Evolutionary conservation across 1,140 invertebrate genomes (phyloP), one percentile per base, ranked within the genome.

Genomic region (Argopecten irradians): DNA sequence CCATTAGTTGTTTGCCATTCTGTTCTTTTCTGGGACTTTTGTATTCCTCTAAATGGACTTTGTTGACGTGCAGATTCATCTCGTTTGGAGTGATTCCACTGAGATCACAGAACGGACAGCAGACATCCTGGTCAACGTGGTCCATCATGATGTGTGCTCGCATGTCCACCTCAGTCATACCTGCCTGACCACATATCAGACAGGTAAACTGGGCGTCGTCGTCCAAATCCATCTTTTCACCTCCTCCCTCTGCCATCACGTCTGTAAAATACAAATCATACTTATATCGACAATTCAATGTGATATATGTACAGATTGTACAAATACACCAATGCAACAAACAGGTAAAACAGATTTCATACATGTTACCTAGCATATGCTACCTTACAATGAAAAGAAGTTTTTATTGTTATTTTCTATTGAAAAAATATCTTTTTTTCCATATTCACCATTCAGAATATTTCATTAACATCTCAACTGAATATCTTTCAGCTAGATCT

Each of bases 41-140:
- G 46, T 88, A 83, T 35, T 92, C 98, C 94, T 98, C 97, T 82
- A 98, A 96, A 95, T 98, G 97, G 22, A 97, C 97, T 89, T 97
- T 97, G 95, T 98, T 98, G 1, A 98, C 97, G 93, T 98, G 97
- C 19, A 97, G 94, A 86, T 97, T 95, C 95, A 98, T 97, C 95
- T 98, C 97, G 22, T 97, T 96, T 8, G 97, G 96, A 32, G 97
- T 97, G 16, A 97, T 94, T 89, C 97, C 96, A 16, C 96, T 96
- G 46, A 98, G 96, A 94, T 98, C 97, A 95, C 98, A 98, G 94
- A 98, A 98, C 0, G 97, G 97, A 94, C 98, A 98, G 39, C 97
- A 97, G 28, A 97, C 96, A 86, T 97, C 96, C 8, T 97, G 97
- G 88, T 98, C 97, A 7, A 98, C 96, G 95, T 98, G 97, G 92